Conservation (phyloP, 2,113 vertebrate genomes). For the Sterrhoptilus dennistouni region DNA sequence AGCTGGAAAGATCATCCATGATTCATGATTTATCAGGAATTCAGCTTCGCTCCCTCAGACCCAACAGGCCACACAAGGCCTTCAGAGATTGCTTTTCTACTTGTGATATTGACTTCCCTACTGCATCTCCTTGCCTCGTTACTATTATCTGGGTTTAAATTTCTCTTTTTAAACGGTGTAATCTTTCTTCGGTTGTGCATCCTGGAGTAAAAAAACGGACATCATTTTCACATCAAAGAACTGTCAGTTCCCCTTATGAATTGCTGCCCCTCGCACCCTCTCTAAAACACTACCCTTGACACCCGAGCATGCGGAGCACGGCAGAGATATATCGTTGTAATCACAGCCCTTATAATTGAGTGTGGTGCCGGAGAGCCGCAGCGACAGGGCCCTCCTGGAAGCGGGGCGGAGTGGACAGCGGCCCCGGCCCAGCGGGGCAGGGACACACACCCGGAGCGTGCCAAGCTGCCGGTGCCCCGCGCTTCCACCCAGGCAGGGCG, state of each 20-base stretch:
- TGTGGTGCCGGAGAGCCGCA: neutral
- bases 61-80: neutral
- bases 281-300: slow-evolving; percentile 63
- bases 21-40: slow-evolving; percentile 15
- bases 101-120: neutral
- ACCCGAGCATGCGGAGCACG: neutral
- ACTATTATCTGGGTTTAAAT: slow-evolving; percentile 52
- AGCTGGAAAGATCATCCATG: neutral
- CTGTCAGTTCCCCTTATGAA: slow-evolving; percentile 48
- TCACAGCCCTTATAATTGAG: slow-evolving; percentile 30
- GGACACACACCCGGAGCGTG: neutral
- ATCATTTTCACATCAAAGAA: slow-evolving; percentile 63
- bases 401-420: neutral
- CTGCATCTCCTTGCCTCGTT: neutral
- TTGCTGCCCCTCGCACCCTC: slow-evolving; percentile 31
- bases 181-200: neutral
- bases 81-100: slow-evolving; percentile 15
- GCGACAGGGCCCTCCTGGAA: neutral
- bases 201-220: neutral
- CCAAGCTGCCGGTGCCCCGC: neutral
- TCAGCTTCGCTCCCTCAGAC: neutral
- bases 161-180: slow-evolving; percentile 31
- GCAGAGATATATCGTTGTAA: slow-evolving; percentile 33
- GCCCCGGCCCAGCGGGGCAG: neutral
- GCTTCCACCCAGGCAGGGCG: neutral